Base-by-base conservation (phyloP, 2,888 invertebrate species). In the Drosophila atripex region DNA sequence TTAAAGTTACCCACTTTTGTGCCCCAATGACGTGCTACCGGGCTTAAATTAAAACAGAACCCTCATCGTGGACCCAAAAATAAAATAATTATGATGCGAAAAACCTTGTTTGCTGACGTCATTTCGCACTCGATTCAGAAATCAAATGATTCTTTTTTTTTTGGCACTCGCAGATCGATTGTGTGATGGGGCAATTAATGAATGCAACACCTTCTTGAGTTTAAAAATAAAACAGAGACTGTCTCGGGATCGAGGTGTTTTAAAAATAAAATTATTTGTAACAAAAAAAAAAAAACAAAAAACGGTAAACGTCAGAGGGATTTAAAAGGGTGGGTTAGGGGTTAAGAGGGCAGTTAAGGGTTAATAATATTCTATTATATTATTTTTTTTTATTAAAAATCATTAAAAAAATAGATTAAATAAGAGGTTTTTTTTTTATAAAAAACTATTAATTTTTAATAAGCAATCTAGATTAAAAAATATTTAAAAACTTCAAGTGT, bases 11-110 rank as follows among this genome's bases (percentile, higher is more conserved):
- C 35, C 35, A 35, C 35, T 35, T 35, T 35, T 35, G 32, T 32
- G 32, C 32, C 35, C 35, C 35, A 35, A 39, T 28, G 35, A 35
- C 35, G 35, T 35, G 35, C 35, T 35, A 35, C 35, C 14, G 35
- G 35, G 35, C 35, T 35, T 35, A 35, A 35, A 35, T 35, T 35
- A 35, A 35, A 35, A n/a, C n/a, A n/a, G n/a, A 35, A 35, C 35
- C 14, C 35, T 35, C 35, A 35, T 35, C 35, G 7, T 1, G n/a
- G 14, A 35, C 35, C 35, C n/a, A n/a, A 14, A 35, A 35, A 35
- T 35, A 32, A n/a, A 35, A 35, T 14, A 35, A 35, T 35, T 35
- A n/a, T 35, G 35, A 35, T 35, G 35, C 35, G 35, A 35, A 35
- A 35, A 35, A 14, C 35, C 35, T 35, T 35, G 35, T 35, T 35